Conservation (phyloP, 2,113 vertebrate species). For the Daubentonia madagascariensis region DNA sequence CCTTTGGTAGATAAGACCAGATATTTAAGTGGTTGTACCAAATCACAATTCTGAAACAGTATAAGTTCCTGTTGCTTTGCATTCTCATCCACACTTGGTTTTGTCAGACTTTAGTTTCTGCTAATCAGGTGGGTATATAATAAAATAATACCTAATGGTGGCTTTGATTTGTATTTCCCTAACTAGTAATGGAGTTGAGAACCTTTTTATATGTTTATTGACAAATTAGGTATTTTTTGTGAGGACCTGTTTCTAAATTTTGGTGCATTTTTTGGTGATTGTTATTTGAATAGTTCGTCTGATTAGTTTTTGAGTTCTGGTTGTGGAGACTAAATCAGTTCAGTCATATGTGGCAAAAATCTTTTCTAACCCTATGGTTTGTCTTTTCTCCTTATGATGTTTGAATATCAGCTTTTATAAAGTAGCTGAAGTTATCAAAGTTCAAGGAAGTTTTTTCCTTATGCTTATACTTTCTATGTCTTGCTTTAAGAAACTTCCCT, state of each 20-base stretch:
- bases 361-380: neutral
- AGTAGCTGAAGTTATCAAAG: neutral
- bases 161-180: neutral
- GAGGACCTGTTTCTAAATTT: neutral
- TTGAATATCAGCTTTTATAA: neutral
- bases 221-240: neutral
- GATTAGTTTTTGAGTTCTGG: neutral
- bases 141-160: neutral
- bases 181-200: neutral
- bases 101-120: slow-evolving; percentile 33
- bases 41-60: neutral
- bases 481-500: neutral
- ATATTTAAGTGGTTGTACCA: neutral
- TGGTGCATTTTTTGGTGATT: neutral
- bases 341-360: neutral
- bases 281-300: neutral
- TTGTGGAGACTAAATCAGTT: neutral
- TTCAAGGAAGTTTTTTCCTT: neutral
- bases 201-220: neutral
- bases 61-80: neutral
- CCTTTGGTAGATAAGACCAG: neutral
- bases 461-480: neutral
- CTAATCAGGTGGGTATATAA: neutral
- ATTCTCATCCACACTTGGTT: neutral
- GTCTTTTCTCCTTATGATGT: neutral